Conservation (phyloP, 92 coral and sea anemone species). For the Desmophyllum pertusum region DNA sequence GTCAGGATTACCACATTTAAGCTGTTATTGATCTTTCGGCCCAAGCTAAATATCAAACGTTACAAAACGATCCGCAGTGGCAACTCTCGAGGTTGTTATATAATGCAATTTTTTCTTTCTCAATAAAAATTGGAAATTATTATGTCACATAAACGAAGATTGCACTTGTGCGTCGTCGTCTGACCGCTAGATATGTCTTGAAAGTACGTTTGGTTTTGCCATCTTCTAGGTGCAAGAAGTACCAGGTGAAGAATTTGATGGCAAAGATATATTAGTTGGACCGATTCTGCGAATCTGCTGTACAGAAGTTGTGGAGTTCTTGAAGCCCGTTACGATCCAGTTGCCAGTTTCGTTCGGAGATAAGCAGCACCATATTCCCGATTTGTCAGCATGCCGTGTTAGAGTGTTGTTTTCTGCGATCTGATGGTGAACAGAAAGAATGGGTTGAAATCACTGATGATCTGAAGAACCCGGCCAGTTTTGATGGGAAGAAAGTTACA, state of each 20-base stretch:
- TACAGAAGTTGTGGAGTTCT: neutral
- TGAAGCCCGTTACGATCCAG: constrained; percentile 35
- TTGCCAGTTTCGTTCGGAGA: constrained; percentile 25
- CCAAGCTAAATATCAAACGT: too few species aligned
- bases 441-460: constrained; percentile 34
- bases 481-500: constrained; percentile 16
- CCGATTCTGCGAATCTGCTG: constrained; percentile 26
- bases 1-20: too few species aligned
- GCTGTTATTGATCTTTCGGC: too few species aligned
- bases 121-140: too few species aligned
- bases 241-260: constrained; percentile 18
- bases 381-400: constrained; percentile 8
- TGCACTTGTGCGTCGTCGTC: too few species aligned
- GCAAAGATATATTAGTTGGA: neutral
- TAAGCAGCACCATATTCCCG: constrained; percentile 2
- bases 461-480: neutral
- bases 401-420: constrained; percentile 20
- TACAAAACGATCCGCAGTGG: too few species aligned
- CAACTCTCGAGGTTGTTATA: too few species aligned
- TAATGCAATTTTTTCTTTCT: too few species aligned
- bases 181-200: neutral
- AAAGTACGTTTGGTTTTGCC: neutral
- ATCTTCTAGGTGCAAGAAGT: constrained; percentile 37
- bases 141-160: too few species aligned
- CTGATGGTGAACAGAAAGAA: constrained; percentile 19